Conservation (phyloP, 2,113 vertebrate species). For the Columba janthina region DNA sequence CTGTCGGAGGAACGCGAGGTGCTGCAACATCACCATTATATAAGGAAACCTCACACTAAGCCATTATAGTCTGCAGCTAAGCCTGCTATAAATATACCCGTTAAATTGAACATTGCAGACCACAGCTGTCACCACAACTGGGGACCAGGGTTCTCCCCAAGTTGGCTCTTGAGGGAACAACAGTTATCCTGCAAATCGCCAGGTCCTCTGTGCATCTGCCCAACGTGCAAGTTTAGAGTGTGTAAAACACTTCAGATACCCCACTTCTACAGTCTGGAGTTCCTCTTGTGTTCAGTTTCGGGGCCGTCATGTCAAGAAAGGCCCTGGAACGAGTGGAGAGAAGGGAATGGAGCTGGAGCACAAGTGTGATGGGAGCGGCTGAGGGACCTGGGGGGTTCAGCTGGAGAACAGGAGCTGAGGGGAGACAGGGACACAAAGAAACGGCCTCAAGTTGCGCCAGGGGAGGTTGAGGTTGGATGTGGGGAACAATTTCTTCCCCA, state of each 20-base stretch:
- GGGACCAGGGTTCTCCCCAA: neutral
- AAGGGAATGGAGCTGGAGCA: no score
- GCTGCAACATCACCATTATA: neutral
- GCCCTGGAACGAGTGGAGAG: no score
- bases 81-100: conserved; percentile 23
- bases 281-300: no score
- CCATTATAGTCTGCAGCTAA: neutral
- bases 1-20: neutral
- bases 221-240: neutral
- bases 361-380: no score
- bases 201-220: neutral
- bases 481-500: no score
- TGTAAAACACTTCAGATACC: neutral
- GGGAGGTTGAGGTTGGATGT: no score
- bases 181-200: neutral
- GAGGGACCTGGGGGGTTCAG: no score
- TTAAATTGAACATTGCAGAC: neutral
- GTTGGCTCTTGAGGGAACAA: neutral
- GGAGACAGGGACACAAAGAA: no score
- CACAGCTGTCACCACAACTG: neutral
- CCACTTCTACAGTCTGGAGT: neutral
- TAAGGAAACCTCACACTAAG: neutral
- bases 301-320: no score
- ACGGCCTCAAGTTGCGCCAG: no score
- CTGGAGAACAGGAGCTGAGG: no score